Evolutionary conservation across 1,140 invertebrate species (phyloP).

Genomic region (Aphelenchoides avenae): DNA sequence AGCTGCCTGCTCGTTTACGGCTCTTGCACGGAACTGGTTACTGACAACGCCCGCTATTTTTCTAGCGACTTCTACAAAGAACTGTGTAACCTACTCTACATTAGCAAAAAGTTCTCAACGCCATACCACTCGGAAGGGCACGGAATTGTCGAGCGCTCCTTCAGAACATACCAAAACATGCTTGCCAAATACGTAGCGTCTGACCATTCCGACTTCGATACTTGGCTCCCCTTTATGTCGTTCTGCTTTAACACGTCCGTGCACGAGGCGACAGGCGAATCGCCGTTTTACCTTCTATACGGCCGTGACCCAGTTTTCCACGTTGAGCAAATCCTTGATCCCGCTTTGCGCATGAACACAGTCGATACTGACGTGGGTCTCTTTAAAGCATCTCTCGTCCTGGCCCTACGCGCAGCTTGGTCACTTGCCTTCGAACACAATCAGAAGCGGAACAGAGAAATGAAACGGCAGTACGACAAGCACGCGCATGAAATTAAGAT

Average conservation of each 20-base stretch:
- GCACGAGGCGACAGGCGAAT: constrained; percentile 8
- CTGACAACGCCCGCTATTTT: constrained; percentile 8
- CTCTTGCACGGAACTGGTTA: not conserved
- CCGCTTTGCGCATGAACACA: not conserved
- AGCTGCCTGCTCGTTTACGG: constrained; percentile 11
- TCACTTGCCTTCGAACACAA: not conserved
- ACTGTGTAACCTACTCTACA: constrained; percentile 3
- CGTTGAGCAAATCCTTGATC: constrained; percentile 8
- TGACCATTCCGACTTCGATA: constrained; percentile 3
- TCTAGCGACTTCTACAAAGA: constrained; percentile 13
- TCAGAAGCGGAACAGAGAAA: not conserved
- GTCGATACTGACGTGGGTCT: constrained; percentile 4
- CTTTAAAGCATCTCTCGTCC: constrained; percentile 9
- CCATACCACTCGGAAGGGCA: constrained; percentile 5
- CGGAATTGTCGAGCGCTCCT: constrained; percentile 6
- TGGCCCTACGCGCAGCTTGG: constrained; percentile 8
- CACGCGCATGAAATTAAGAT: not conserved
- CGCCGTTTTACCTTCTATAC: constrained; percentile 15
- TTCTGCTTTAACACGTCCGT: constrained; percentile 18
- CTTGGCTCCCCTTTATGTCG: not conserved
- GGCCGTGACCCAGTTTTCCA: constrained; percentile 8
- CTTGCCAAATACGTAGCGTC: constrained; percentile 11
- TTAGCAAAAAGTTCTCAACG: constrained; percentile 1
- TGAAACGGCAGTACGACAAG: constrained; percentile 12
- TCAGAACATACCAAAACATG: constrained; percentile 6